Evolutionary conservation across 2,797 vertebrate species (phyloP).

Genomic region (Parauchenoglanis ngamensis): DNA sequence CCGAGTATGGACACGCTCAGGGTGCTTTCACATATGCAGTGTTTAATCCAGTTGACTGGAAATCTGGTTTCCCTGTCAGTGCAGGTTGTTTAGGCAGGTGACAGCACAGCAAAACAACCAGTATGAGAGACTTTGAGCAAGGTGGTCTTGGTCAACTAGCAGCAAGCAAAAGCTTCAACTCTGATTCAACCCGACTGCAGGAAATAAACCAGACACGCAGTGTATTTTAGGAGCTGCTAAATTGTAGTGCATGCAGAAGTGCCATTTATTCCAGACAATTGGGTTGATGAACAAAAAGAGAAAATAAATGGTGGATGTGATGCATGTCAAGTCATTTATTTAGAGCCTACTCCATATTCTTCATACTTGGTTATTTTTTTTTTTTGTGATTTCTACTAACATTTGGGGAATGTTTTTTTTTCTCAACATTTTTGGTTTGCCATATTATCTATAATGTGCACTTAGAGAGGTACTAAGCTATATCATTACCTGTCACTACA

Average conservation of each 20-base stretch:
- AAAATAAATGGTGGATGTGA: neutral
- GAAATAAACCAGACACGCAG: neutral
- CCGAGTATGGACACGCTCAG: neutral
- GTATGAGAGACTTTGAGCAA: neutral
- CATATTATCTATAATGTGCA: neutral
- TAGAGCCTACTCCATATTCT: neutral
- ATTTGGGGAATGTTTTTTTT: neutral
- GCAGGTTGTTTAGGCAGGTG: neutral
- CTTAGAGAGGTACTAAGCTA: neutral
- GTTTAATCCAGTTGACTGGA: neutral
- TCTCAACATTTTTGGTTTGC: neutral
- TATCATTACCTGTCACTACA: neutral
- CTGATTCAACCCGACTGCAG: neutral
- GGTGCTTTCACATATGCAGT: neutral
- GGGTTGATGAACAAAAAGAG: conserved; percentile 6
- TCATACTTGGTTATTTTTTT: neutral
- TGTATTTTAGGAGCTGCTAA: neutral
- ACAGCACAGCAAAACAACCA: neutral
- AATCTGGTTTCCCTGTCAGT: neutral
- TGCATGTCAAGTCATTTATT: neutral
- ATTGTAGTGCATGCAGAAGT: neutral
- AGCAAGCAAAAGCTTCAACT: neutral
- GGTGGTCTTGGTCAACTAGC: neutral
- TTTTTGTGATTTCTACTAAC: neutral
- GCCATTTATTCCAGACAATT: neutral